phyloP scores from a whole-genome alignment of 1,140 invertebrate species.

The Pomacea maculata region DNA sequence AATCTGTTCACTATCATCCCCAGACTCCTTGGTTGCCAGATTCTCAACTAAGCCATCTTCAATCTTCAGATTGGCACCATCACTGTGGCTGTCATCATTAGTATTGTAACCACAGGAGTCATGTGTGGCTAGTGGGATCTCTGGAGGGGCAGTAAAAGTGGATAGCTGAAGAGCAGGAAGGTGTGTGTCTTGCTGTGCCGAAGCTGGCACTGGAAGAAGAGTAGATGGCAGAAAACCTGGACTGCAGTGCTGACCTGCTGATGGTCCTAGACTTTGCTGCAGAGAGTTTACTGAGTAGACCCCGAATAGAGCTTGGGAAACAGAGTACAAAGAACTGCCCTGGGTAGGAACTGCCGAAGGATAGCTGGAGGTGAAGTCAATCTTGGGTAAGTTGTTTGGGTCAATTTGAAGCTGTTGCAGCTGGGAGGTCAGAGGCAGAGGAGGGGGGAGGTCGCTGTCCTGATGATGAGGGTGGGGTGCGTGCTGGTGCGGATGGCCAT shows the following conservation, averaged over 20 bases:
- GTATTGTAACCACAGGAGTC: not conserved
- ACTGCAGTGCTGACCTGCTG: not conserved
- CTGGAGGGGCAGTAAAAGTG: too few species aligned
- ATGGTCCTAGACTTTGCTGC: not conserved
- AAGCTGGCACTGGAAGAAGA: not conserved
- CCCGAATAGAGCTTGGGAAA: not conserved
- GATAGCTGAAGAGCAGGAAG: too few species aligned
- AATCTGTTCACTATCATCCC: not conserved
- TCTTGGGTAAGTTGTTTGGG: constrained; percentile 31
- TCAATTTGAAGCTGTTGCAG: constrained; percentile 59
- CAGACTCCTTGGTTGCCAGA: not conserved
- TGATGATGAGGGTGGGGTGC: not conserved
- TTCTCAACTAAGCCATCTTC: not conserved
- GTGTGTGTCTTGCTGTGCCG: not conserved
- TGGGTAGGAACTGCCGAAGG: not conserved
- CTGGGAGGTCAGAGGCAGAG: constrained; percentile 66
- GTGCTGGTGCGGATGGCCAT: constrained; percentile 68
- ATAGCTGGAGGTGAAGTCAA: constrained; percentile 23
- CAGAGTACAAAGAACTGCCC: not conserved
- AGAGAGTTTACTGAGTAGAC: not conserved
- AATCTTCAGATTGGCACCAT: not conserved
- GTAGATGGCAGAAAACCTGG: not conserved
- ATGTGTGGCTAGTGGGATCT: not conserved
- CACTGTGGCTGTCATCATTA: too few species aligned
- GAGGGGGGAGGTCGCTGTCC: constrained; percentile 77